phyloP scores from a whole-genome alignment of 2,113 vertebrate species.

The Abramis brama region DNA sequence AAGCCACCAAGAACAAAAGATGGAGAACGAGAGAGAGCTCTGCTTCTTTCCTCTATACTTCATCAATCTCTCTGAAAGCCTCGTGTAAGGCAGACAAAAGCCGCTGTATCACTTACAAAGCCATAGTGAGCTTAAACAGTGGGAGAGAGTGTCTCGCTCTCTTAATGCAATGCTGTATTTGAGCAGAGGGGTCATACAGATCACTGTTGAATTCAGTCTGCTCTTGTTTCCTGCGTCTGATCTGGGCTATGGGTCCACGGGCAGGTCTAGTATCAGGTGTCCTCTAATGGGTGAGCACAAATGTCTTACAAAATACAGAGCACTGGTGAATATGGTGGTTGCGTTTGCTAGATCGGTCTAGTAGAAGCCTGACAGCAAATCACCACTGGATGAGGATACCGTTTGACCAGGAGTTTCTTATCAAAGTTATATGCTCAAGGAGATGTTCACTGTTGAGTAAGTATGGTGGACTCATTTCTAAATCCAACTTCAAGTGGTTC shows the following conservation, averaged over 20 bases:
- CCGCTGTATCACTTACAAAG: conserved; percentile 51
- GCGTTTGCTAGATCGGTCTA: conserved; percentile 29
- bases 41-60: conserved; percentile 29
- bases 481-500: background rate
- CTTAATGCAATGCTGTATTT: conserved; percentile 42
- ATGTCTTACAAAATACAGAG: conserved; percentile 35
- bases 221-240: conserved; percentile 61
- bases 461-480: background rate
- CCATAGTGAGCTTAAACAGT: conserved; percentile 24
- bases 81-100: conserved; percentile 58
- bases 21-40: conserved; percentile 3
- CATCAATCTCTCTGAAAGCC: conserved; percentile 54
- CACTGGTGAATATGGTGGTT: conserved; percentile 39
- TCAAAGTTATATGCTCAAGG: background rate
- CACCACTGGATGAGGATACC: background rate
- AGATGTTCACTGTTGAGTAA: background rate
- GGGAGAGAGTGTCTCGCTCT: conserved; percentile 8
- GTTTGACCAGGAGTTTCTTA: background rate
- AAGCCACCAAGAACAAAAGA: conserved; percentile 14
- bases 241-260: conserved; percentile 56
- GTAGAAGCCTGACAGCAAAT: background rate
- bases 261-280: conserved; percentile 69
- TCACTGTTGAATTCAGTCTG: conserved; percentile 33
- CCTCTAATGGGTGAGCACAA: conserved; percentile 70
- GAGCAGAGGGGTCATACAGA: conserved; percentile 52